A percentile compares a stretch with the other conserved stretches of the same genome.
Conservation (phyloP, 2,888 invertebrate species). For the Synanthedon myopaeformis region DNA sequence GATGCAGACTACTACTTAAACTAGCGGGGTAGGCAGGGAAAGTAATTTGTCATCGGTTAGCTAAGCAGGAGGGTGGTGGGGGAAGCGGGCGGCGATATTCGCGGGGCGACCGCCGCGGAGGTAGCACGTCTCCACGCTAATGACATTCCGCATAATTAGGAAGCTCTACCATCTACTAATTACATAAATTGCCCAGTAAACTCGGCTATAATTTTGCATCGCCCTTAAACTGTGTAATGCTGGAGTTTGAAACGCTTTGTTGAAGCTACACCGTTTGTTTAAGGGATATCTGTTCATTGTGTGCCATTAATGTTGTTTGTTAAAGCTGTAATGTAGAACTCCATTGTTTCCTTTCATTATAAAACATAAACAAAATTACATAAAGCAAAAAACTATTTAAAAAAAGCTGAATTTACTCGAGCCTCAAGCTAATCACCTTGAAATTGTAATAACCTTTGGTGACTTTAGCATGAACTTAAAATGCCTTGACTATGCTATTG, state of each 20-base stretch:
- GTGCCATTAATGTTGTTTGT: not conserved
- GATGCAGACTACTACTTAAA: conserved; percentile 62
- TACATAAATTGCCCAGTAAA: conserved; percentile 65
- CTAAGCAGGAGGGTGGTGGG: conserved; percentile 40
- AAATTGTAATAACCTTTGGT: too few relatives aligned
- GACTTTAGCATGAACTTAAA: too few relatives aligned
- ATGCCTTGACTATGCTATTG: too few relatives aligned
- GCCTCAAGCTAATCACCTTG: too few relatives aligned
- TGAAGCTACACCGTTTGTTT: conserved; percentile 1
- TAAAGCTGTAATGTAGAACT: too few relatives aligned
- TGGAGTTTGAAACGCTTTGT: conserved; percentile 2
- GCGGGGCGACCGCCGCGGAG: conserved; percentile 26
- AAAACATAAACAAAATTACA: too few relatives aligned
- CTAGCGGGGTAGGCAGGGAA: conserved; percentile 50
- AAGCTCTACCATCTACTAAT: conserved; percentile 61
- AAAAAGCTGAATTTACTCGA: too few relatives aligned
- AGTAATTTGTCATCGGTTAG: conserved; percentile 69
- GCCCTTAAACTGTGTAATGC: conserved; percentile 8
- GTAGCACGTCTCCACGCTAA: conserved; percentile 53
- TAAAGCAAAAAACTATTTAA: too few relatives aligned
- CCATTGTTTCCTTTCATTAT: too few relatives aligned
- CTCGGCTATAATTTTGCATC: conserved; percentile 53
- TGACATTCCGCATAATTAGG: conserved; percentile 66
- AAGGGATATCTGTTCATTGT: not conserved
- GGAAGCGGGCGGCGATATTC: conserved; percentile 9